phyloP scores from a whole-genome alignment of 2,888 invertebrate genomes.

The Cabera pusaria region DNA sequence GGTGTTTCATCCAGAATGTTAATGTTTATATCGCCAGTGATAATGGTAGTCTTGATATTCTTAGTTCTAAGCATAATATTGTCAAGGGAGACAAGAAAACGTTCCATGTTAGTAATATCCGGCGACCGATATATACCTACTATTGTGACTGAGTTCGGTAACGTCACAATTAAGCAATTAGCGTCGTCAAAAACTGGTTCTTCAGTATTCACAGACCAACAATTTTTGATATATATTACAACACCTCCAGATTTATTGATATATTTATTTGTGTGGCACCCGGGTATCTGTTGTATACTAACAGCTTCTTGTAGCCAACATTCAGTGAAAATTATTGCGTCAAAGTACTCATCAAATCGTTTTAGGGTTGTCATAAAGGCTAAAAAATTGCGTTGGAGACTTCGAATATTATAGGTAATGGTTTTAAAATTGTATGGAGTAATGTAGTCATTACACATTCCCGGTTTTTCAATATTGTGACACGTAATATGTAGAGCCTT shows the following conservation, averaged over 20 bases:
- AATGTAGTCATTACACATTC: too few relatives aligned
- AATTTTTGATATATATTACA: neutral
- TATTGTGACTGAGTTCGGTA: neutral
- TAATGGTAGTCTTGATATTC: neutral
- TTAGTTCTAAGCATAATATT: neutral
- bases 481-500: too few relatives aligned
- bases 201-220: neutral
- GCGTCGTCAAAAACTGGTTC: conserved; percentile 3
- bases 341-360: neutral
- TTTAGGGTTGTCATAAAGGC: neutral
- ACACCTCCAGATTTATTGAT: conserved; percentile 4
- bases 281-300: neutral
- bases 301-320: neutral
- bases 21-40: conserved; percentile 4
- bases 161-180: neutral
- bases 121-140: conserved; percentile 3
- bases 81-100: neutral
- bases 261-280: neutral
- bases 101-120: neutral
- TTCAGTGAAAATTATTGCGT: neutral
- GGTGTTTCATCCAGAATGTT: conserved; percentile 3
- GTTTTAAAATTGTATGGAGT: too few relatives aligned
- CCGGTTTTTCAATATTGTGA: too few relatives aligned
- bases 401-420: too few relatives aligned
- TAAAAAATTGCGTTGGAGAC: too few relatives aligned